These are phyloP conservation scores for Pseudeuparius sepicola DNA, from an alignment of 2,888 invertebrate species.

Conservation along the genomic window DNA sequence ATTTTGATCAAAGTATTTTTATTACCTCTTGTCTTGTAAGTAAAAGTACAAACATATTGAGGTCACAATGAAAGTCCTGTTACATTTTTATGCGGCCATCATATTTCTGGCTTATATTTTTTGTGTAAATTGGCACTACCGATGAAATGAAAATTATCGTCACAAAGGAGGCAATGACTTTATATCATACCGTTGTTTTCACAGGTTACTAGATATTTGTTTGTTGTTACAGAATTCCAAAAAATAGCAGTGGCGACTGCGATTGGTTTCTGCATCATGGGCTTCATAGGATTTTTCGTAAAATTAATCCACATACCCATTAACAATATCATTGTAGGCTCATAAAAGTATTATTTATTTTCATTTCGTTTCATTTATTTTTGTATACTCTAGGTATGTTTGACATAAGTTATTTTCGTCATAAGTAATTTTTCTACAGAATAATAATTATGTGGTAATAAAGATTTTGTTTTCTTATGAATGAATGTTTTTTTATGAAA, in stretches of 20 bases:
- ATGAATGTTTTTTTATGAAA: too few relatives aligned
- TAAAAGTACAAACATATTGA: too few relatives aligned
- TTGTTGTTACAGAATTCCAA: slow-evolving; percentile 78
- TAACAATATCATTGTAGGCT: slow-evolving; percentile 90
- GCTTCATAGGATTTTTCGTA: slow-evolving; percentile 99
- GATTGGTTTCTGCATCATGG: slow-evolving; percentile 99
- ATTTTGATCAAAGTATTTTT: slow-evolving; percentile 5
- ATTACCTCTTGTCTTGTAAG: too few relatives aligned
- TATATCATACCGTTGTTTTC: too few relatives aligned
- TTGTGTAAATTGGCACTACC: too few relatives aligned
- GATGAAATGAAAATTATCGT: too few relatives aligned
- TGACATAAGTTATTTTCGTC: slow-evolving; percentile 18
- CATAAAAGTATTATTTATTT: slow-evolving; percentile 40
- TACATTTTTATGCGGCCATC: too few relatives aligned
- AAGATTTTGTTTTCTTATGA: background rate
- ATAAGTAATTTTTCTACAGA: slow-evolving; percentile 19
- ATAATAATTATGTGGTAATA: slow-evolving; percentile 15
- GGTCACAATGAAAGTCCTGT: too few relatives aligned
- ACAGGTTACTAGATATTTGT: slow-evolving; percentile 4
- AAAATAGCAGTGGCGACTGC: slow-evolving; percentile 99
- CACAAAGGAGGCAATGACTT: too few relatives aligned
- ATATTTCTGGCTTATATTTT: too few relatives aligned
- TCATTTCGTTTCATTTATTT: slow-evolving; percentile 15
- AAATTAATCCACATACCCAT: slow-evolving; percentile 99
- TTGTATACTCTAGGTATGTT: slow-evolving; percentile 10